Conservation (phyloP, 2,888 invertebrate species). For the Leucozona laternaria region DNA sequence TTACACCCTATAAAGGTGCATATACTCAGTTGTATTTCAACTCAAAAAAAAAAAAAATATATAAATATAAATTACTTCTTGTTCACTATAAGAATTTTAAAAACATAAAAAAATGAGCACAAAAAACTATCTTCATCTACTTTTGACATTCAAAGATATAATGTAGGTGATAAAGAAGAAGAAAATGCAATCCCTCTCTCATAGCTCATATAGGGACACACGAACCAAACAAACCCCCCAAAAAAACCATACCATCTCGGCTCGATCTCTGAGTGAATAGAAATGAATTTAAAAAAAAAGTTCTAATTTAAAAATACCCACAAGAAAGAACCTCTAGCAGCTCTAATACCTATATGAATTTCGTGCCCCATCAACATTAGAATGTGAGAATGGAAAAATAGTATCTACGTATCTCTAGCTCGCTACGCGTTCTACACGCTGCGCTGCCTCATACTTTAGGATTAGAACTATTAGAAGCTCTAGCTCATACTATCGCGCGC, state of each 20-base stretch:
- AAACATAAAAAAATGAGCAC: conserved; percentile 53
- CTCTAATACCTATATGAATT: conserved; percentile 20
- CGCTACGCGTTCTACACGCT: conserved; percentile 23
- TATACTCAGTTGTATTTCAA: background rate
- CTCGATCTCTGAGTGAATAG: conserved; percentile 18
- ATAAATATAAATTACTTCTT: conserved; percentile 24
- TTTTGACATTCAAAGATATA: conserved; percentile 73
- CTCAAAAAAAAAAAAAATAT: background rate
- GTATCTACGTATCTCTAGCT: conserved; percentile 56
- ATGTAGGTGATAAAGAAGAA: conserved; percentile 38
- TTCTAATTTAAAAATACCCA: conserved; percentile 76
- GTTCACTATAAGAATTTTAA: background rate
- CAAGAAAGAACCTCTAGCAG: conserved; percentile 62
- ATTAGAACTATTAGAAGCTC: conserved; percentile 71
- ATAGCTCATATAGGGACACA: conserved; percentile 27
- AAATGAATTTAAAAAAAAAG: conserved; percentile 68
- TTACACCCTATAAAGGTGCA: conserved; percentile 57
- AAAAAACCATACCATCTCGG: background rate
- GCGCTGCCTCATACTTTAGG: conserved; percentile 48
- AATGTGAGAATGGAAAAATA: conserved; percentile 65
- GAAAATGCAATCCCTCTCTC: conserved; percentile 21
- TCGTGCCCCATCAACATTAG: conserved; percentile 51
- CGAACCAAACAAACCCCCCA: conserved; percentile 9
- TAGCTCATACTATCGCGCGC: conserved; percentile 39
- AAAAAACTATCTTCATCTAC: conserved; percentile 61